These are phyloP conservation scores for Brachionus calyciflorus DNA, from an alignment of 1,140 invertebrate species.

Conservation along the genomic window DNA sequence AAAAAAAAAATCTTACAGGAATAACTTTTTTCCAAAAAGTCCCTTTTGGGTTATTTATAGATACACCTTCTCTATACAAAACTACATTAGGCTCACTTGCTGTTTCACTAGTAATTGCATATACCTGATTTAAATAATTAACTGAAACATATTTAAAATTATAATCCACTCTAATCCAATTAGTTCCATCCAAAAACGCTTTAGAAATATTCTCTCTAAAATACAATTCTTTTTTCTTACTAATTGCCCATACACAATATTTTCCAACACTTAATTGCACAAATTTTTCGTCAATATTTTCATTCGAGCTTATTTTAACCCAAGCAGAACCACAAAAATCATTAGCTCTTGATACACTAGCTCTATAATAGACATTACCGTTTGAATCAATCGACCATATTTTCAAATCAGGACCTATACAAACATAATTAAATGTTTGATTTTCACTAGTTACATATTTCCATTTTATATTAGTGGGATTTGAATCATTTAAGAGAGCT, in stretches of 20 bases:
- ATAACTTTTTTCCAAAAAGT: neutral
- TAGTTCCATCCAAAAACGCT: conserved; percentile 26
- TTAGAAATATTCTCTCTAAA: conserved; percentile 27
- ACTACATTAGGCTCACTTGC: conserved; percentile 6
- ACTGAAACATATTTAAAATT: conserved; percentile 27
- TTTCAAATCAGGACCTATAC: conserved; percentile 3
- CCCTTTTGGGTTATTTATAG: neutral
- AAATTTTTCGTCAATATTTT: neutral
- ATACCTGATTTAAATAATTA: conserved; percentile 29
- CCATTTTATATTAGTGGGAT: neutral
- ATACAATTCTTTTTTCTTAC: conserved; percentile 30
- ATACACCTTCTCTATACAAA: neutral
- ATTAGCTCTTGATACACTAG: neutral
- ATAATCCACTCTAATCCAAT: neutral
- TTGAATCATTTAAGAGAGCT: neutral
- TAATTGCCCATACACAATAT: conserved; percentile 31
- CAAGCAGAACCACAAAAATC: conserved; percentile 8
- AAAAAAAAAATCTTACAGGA: neutral
- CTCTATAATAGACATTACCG: conserved; percentile 25
- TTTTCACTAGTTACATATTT: neutral
- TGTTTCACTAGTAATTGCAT: conserved; percentile 30
- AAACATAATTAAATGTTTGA: conserved; percentile 18
- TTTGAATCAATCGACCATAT: conserved; percentile 35
- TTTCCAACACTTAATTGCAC: conserved; percentile 21
- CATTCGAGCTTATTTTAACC: conserved; percentile 9